phyloP scores from a whole-genome alignment of 2,113 vertebrate species.

The Rhabdomys dilectus region DNA sequence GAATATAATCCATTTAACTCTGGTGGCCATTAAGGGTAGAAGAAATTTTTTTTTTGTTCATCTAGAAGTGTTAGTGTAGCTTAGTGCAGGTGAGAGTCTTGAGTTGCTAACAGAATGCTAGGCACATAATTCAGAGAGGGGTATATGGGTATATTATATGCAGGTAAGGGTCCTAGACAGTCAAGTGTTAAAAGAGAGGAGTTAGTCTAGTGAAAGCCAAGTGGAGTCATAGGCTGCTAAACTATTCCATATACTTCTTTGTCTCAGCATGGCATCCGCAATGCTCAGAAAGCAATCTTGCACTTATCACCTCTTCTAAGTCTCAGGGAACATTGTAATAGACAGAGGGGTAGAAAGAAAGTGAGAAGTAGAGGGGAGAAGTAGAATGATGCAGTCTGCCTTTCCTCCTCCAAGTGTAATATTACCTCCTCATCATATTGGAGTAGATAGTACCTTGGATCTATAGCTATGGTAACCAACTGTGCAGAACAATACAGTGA shows the following conservation, averaged over 20 bases:
- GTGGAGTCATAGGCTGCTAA: background rate
- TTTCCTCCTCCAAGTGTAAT: background rate
- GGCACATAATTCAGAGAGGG: background rate
- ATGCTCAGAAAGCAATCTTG: background rate
- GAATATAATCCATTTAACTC: background rate
- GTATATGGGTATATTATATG: background rate
- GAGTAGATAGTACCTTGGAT: background rate
- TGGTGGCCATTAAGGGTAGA: background rate
- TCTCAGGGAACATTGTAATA: background rate
- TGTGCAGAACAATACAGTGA: background rate
- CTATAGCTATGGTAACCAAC: background rate
- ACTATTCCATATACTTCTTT: too few relatives aligned
- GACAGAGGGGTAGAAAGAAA: too few relatives aligned
- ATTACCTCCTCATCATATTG: background rate
- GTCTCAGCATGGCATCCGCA: background rate
- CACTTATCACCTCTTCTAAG: background rate
- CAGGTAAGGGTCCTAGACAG: background rate
- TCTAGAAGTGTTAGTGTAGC: background rate
- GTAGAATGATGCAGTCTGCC: background rate
- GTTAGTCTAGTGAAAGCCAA: background rate
- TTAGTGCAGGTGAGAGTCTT: background rate
- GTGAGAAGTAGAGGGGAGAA: background rate
- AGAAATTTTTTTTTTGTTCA: background rate
- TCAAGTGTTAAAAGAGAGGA: background rate
- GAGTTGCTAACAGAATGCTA: background rate